Base-by-base conservation (phyloP, 2,797 vertebrate species). In the Artibeus jamaicensis region DNA sequence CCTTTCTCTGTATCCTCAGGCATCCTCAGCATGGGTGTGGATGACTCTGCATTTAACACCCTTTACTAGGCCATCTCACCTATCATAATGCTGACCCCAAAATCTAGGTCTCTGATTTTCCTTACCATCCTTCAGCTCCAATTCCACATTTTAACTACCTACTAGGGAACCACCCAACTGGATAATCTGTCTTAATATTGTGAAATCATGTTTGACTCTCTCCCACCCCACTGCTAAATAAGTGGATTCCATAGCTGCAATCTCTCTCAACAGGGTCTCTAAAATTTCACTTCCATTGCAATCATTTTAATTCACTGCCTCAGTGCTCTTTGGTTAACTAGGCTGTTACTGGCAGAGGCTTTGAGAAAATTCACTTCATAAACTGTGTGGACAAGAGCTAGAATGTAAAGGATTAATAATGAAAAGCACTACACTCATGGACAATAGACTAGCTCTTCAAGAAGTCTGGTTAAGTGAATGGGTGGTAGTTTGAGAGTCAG, bases 361-460 rank as follows among this genome's bases (percentile, higher is more conserved):
- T 68, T 73, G 34, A 89, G 70, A 95, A 94, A 93, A 86, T 86
- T 53, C 89, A n/a, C 57, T 89, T 57, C 79, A 86, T 34, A 86
- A 95, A 86, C 32, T 26, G 39, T 86, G 34, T 86, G 76, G 59
- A 9, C 10, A 86, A 89, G 59, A 86, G n/a, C 29, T 46, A 96
- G 92, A 96, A 89, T 71, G 14, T 22, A 85, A 76, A 37, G 29
- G 55, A n/a, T 62, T 91, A 91, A 53, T 65, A 91, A 53, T 65
- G 42, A 93, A 84, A 92, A 76, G 50, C 44, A 62, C 26, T 39
- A 24, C 15, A 86, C 62, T 76, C 37, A 81, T 79, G 68, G 78
- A 95, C 21, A 85, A 32, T 48, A 70, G 50, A 65, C 26, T 32
- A 86, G 29, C 34, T 71, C 26, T 88, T 79, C 32, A 89, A 73